Evolutionary conservation across 2,113 vertebrate genomes (phyloP), one percentile per base, ranked within the genome.

Genomic region (Amblyornis subalaris): DNA sequence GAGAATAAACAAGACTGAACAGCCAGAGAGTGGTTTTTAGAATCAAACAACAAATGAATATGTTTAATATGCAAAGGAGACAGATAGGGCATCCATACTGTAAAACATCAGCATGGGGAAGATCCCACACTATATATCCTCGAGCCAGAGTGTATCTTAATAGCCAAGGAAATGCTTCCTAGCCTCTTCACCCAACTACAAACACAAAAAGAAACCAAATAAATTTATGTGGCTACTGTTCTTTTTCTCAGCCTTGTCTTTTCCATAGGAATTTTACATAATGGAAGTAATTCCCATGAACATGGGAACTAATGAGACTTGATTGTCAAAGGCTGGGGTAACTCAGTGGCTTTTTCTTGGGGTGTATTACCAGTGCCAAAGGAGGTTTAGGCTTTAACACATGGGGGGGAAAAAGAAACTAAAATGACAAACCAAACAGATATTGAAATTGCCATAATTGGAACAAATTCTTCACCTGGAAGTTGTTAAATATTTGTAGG

Each of bases 1-100:
- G 44, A 80, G 60, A 93, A 90, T 26, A 92, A 93, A 86, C 38
- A 86, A 86, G 69, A 70, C 54, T 60, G 33, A 51, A 40, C 54
- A 88, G 21, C 28, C 40, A 9, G 55, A 78, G 15, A 36, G 23
- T 19, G 7, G 1, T 53, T 86, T 83, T 81, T 33, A 26, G 22
- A 94, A 36, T 64, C 64, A 58, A 83, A 54, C 20, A 88, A 58
- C 45, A 88, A 90, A 85, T 33, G 21, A 22, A 85, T 14, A 29
- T 15, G 8, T 51, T 36, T 24, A 67, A 61, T n/a, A 83, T 2
- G 2, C 67, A 44, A 44, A 17, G 64, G 45, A 66, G 7, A 62
- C 12, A 82, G 33, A 76, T 38, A 38, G 50, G 60, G 23, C 64
- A 83, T 22, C 75, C 53, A 73, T 44, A 71, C 9, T 23, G 29